Evolutionary conservation across 2,888 invertebrate genomes (phyloP), one percentile per base, ranked within the genome.

Genomic region (Lamproptera curius): DNA sequence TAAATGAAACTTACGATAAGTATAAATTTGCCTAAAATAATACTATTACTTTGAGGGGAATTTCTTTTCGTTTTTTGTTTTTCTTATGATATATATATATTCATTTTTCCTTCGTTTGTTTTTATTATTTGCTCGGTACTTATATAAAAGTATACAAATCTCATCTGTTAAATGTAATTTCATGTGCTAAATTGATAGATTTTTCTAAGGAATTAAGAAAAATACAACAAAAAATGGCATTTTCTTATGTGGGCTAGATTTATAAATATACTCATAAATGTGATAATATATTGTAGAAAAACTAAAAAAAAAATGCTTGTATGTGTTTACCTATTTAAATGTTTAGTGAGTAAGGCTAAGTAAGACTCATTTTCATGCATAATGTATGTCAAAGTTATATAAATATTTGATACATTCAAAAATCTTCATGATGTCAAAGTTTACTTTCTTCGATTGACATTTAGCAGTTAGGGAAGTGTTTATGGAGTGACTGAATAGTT

Each of bases 231-330:
- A 75, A 77, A 76, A 65, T 56, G 62, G 64, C 69, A 71, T 73
- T 76, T 63, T 67, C 67, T 62, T 71, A 65, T 65, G 58, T 70
- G 65, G 61, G 59, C 55, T 85, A 82, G 74, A 63, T 65, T 73
- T 71, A 73, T 70, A 54, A 62, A 75, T 72, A 80, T 83, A 83
- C 84, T 82, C 81, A 65, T 80, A 73, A 76, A 84, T 83, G 84
- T 85, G 84, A 86, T 83, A 80, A 68, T 78, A 74, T 67, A 67
- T 72, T 69, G 63, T 72, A 76, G 66, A 73, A 77, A 76, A 71
- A 57, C 61, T 46, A 14, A 63, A 72, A 73, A 77, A 80, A 80
- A 76, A 70, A 68, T 66, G 77, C 76, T 76, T 78, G 56, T 67
- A 68, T 73, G 76, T 72, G 71, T 74, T 69, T 65, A 69, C 64